phyloP scores from a whole-genome alignment of 2,888 invertebrate species.

The Amaurobius ferox region DNA sequence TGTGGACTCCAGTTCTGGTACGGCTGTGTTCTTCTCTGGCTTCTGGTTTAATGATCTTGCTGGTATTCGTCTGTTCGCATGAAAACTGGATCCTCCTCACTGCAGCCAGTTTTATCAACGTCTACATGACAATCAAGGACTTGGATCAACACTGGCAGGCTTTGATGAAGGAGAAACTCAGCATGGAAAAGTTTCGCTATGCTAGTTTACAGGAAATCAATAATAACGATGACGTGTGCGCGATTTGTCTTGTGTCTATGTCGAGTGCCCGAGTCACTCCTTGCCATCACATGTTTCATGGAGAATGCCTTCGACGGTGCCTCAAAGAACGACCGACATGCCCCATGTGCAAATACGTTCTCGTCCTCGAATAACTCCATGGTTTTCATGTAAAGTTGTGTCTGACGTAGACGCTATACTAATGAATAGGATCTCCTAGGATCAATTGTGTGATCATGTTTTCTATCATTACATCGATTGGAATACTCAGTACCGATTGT shows the following conservation, averaged over 20 bases:
- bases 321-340: constrained; percentile 82
- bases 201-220: constrained; percentile 84
- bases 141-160: constrained; percentile 77
- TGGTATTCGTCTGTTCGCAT: constrained; percentile 72
- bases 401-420: too few relatives aligned
- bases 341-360: constrained; percentile 83
- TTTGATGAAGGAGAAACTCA: constrained; percentile 82
- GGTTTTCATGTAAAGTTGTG: neutral
- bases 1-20: constrained; percentile 84
- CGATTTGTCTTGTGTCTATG: constrained; percentile 86
- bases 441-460: too few relatives aligned
- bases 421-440: too few relatives aligned
- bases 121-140: constrained; percentile 66
- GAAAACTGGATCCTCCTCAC: constrained; percentile 69
- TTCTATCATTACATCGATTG: too few relatives aligned
- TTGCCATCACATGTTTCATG: constrained; percentile 88
- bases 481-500: too few relatives aligned
- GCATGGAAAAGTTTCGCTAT: constrained; percentile 79
- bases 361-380: constrained; percentile 41
- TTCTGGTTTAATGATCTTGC: constrained; percentile 71
- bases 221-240: constrained; percentile 86
- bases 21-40: constrained; percentile 66
- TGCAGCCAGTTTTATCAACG: constrained; percentile 71
- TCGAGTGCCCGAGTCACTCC: constrained; percentile 85
- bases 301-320: constrained; percentile 85